Conservation (phyloP, 2,888 invertebrate species). For the Drosophila putrida region DNA sequence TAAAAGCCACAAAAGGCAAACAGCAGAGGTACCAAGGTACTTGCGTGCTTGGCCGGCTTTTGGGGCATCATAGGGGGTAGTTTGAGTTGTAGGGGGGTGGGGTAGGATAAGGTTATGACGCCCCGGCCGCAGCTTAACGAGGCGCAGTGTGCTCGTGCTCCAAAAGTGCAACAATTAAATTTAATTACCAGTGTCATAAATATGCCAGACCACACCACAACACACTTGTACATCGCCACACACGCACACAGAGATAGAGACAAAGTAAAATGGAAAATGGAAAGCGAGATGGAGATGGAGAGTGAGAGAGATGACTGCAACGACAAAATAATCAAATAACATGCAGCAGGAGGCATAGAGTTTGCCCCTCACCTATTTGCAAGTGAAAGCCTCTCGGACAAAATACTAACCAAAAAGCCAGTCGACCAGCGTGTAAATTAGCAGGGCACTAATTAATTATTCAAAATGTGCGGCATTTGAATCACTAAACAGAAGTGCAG, state of each 20-base stretch:
- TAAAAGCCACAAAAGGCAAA: constrained; percentile 18
- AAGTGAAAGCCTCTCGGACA: constrained; percentile 50
- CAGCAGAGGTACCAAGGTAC: constrained; percentile 31
- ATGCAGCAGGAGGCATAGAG: constrained; percentile 31
- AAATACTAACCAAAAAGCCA: constrained; percentile 72
- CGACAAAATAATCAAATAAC: constrained; percentile 77
- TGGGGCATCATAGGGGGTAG: constrained; percentile 17
- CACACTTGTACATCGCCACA: constrained; percentile 22
- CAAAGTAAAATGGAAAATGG: neutral
- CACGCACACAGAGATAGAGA: constrained; percentile 9
- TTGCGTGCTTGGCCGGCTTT: constrained; percentile 62
- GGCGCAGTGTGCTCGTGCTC: constrained; percentile 59
- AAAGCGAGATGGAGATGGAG: constrained; percentile 1
- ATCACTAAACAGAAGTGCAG: constrained; percentile 63
- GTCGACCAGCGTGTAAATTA: constrained; percentile 79
- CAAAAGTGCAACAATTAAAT: constrained; percentile 80
- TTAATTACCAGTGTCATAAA: constrained; percentile 81
- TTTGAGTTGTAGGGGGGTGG: neutral
- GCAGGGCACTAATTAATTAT: constrained; percentile 81
- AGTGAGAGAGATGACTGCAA: constrained; percentile 39
- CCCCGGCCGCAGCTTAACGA: constrained; percentile 58
- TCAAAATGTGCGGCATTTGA: constrained; percentile 80
- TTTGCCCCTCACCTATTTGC: constrained; percentile 22
- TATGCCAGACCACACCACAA: constrained; percentile 68
- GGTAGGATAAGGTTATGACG: constrained; percentile 46